phyloP scores from a whole-genome alignment of 2,797 vertebrate species.

The Pitangus sulphuratus region DNA sequence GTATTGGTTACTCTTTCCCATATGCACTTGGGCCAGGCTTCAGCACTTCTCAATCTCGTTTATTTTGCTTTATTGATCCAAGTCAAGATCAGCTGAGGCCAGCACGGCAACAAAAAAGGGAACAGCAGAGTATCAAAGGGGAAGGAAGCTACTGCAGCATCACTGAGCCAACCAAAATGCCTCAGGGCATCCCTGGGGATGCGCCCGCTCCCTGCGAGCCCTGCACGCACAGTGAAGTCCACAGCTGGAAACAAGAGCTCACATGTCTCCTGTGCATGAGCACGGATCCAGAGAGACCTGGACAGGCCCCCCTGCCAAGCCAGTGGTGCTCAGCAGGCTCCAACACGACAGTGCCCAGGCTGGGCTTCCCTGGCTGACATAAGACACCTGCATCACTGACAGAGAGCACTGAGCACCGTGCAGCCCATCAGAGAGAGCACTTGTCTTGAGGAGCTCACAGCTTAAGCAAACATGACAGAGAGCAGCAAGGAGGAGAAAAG shows the following conservation, averaged over 20 bases:
- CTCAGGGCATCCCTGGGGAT: not conserved
- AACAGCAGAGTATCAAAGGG: not conserved
- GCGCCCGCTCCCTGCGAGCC: not conserved
- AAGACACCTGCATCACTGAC: not conserved
- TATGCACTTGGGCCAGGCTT: not conserved
- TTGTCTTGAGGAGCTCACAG: not conserved
- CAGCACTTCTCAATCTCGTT: not conserved
- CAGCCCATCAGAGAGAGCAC: not conserved
- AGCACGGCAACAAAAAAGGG: not conserved
- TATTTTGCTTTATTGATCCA: constrained; percentile 41
- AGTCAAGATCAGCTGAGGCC: not conserved
- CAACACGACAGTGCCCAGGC: accelerated
- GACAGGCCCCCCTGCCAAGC: accelerated
- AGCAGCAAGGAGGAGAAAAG: not conserved
- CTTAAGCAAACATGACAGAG: not conserved
- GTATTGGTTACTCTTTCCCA: not conserved
- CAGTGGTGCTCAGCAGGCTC: not conserved
- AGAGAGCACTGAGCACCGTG: accelerated
- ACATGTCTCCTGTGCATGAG: accelerated
- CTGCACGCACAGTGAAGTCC: not conserved
- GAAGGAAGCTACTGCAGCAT: constrained; percentile 1
- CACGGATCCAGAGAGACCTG: accelerated
- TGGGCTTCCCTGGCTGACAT: not conserved
- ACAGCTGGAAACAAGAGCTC: not conserved
- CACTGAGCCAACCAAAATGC: not conserved